A percentile compares a stretch with the other conserved stretches of the same genome.
These are phyloP conservation scores for Sebastes paucispinis DNA, from an alignment of 2,797 vertebrate species.

Conservation along the genomic window DNA sequence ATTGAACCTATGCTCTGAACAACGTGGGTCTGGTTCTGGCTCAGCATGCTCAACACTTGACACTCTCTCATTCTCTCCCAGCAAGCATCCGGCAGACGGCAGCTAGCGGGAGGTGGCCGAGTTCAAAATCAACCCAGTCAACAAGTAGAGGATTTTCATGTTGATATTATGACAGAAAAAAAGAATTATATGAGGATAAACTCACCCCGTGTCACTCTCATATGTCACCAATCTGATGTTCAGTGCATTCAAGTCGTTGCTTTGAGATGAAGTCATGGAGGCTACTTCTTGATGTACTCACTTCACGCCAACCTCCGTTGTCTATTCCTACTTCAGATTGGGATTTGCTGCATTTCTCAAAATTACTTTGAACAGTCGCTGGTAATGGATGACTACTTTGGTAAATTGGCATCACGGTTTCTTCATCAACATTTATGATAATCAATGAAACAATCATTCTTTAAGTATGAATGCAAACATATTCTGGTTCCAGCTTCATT, in stretches of 20 bases:
- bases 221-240: not conserved
- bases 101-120: conserved; percentile 46
- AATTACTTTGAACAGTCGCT: not conserved
- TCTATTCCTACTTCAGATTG: not conserved
- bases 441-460: too few species aligned
- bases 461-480: not conserved
- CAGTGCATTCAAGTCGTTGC: not conserved
- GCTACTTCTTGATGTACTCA: not conserved
- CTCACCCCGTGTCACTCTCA: not conserved
- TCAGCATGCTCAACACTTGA: conserved; percentile 24
- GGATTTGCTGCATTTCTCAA: not conserved
- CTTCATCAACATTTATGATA: not conserved
- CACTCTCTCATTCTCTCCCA: conserved; percentile 37
- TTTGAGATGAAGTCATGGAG: not conserved
- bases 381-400: not conserved
- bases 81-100: conserved; percentile 47
- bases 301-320: not conserved
- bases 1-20: conserved; percentile 23
- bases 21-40: conserved; percentile 12
- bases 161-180: conserved; percentile 16
- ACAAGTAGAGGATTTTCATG: conserved; percentile 28
- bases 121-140: conserved; percentile 34
- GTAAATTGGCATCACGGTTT: not conserved
- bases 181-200: not conserved
- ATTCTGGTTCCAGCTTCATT: not conserved